A percentile compares a stretch with the other conserved stretches of the same genome.
Conservation (phyloP, 2,113 vertebrate species). For the Lamprotornis superbus region DNA sequence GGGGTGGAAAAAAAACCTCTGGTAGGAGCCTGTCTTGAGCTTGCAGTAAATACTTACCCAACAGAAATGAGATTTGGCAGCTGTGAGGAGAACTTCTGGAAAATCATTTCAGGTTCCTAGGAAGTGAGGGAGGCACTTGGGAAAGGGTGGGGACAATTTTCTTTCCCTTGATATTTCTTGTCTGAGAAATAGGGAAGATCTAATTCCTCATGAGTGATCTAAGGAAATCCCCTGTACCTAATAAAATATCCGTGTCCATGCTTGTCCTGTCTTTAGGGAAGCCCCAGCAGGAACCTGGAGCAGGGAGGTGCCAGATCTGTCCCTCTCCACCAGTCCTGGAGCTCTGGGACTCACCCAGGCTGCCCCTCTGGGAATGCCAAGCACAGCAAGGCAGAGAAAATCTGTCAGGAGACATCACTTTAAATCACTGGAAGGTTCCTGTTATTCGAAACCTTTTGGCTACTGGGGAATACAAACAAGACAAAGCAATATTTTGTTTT, state of each 20-base stretch:
- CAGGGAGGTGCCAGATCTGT: not conserved
- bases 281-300: not conserved
- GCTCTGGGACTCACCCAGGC: not conserved
- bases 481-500: not conserved
- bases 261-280: not conserved
- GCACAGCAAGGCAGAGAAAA: not conserved
- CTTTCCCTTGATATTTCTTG: slow-evolving; percentile 16
- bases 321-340: not conserved
- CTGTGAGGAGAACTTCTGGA: slow-evolving; percentile 34
- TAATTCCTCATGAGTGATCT: slow-evolving; percentile 30
- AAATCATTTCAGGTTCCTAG: slow-evolving; percentile 63
- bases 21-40: slow-evolving; percentile 55
- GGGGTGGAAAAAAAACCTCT: slow-evolving; percentile 57
- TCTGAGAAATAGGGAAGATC: not conserved
- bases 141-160: slow-evolving; percentile 40
- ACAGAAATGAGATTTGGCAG: slow-evolving; percentile 61
- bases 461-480: not conserved
- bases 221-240: slow-evolving; percentile 9
- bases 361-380: not conserved
- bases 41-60: slow-evolving; percentile 58
- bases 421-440: not conserved
- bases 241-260: not conserved
- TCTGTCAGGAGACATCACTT: not conserved
- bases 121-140: slow-evolving; percentile 41
- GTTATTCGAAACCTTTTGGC: not conserved